These are phyloP conservation scores for Myotis brandtii DNA, from an alignment of 2,113 vertebrate species.

Conservation along the genomic window DNA sequence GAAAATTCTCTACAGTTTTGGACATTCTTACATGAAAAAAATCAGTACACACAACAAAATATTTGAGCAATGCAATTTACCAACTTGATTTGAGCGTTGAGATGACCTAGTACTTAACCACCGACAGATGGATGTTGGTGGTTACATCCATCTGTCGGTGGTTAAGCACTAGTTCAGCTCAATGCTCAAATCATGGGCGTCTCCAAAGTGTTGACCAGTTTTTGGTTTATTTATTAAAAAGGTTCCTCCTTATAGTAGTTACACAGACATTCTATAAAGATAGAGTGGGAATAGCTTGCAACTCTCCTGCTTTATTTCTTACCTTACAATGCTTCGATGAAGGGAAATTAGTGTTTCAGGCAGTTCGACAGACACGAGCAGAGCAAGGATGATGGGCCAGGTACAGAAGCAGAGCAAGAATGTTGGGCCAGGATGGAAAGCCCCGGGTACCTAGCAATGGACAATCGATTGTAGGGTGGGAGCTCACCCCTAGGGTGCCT, in stretches of 20 bases:
- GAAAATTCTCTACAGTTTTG: not conserved
- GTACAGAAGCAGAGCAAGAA: too few relatives aligned
- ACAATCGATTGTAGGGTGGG: too few relatives aligned
- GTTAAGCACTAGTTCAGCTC: too few relatives aligned
- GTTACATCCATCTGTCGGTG: too few relatives aligned
- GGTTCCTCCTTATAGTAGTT: not conserved
- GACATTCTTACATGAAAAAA: not conserved
- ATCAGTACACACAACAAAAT: not conserved
- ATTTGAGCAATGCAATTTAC: not conserved
- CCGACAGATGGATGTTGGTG: not conserved
- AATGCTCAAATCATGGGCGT: too few relatives aligned
- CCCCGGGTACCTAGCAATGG: too few relatives aligned
- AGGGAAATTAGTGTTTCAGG: not conserved
- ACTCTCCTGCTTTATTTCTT: not conserved
- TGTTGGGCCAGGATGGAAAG: too few relatives aligned
- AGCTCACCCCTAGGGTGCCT: too few relatives aligned
- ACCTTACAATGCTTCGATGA: not conserved
- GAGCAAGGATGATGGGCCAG: too few relatives aligned
- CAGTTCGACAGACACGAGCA: too few relatives aligned
- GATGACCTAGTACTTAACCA: accelerated
- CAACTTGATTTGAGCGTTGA: not conserved
- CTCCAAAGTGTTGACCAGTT: not conserved
- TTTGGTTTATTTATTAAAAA: not conserved
- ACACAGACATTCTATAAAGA: not conserved
- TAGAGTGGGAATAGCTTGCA: not conserved